A percentile compares a stretch with the other conserved stretches of the same genome.
phyloP scores from a whole-genome alignment of 2,888 invertebrate species.

The Falcaria lacertinaria region DNA sequence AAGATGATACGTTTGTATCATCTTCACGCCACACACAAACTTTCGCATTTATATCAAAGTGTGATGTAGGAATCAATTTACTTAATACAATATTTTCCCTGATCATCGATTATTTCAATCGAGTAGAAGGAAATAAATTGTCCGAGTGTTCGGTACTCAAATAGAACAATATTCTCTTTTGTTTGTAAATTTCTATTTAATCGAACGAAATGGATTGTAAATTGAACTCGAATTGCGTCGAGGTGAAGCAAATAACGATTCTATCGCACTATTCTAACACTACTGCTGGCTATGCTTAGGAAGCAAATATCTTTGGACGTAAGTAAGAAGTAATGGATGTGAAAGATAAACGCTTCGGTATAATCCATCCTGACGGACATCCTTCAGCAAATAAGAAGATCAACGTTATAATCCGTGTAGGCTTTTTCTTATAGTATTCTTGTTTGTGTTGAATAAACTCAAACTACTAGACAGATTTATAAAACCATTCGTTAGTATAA shows the following conservation, averaged over 20 bases:
- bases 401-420: slow-evolving; percentile 3
- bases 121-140: neutral
- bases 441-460: no score
- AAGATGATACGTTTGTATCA: no score
- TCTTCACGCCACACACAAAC: no score
- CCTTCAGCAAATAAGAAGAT: no score
- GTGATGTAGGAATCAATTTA: neutral
- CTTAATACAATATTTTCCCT: neutral
- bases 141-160: neutral
- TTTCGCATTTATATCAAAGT: no score
- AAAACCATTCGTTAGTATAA: no score
- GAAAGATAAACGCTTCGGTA: no score
- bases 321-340: neutral
- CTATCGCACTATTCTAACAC: neutral
- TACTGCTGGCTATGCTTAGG: neutral
- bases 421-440: no score
- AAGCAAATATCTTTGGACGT: neutral
- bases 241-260: neutral
- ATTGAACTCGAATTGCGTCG: neutral
- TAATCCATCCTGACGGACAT: no score
- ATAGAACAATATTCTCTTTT: neutral
- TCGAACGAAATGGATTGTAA: slow-evolving; percentile 1
- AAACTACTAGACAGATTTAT: no score
- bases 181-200: neutral
- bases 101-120: neutral